Base-by-base conservation (phyloP, 92 coral and sea anemone species). In the Palythoa grandis region DNA sequence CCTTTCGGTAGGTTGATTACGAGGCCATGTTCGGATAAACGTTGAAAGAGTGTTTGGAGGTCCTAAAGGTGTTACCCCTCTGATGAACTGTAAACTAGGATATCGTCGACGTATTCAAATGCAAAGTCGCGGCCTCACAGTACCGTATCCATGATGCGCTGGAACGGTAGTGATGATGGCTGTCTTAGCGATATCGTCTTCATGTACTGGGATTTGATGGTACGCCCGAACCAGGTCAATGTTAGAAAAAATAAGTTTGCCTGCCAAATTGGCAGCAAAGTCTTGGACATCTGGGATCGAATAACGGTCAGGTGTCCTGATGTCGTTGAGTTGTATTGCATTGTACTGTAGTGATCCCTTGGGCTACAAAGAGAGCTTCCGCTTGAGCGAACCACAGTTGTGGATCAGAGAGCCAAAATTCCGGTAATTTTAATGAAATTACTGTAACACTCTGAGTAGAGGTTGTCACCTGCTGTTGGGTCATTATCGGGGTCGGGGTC, bases 161-260 rank as follows among this genome's bases (percentile, higher is more conserved):
- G 88, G 54, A 88, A 91, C 6, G 91, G 91, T n/a, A 17, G 89
- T 84, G 20, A 86, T 82, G 23, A 86, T 82, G 47, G 89, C 87
- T 17, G 87, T 89, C 72, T 86, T 89, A 11, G 87, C 83, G 25
- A 86, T 86, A 84, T 86, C 84, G 4, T 56, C 76, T 17, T 78
- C 79, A 39, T 58, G 79, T 39, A 90, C 88, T 7, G 88, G 88
- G 19, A 90, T 82, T 77, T 87, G 91, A 84, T 87, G 91, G 82
- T 87, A 91, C 78, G 93, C 88, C 68, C 88, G 80, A 11, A 85
- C 80, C 19, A 78, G 90, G 60, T 79, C 87, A 63, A 87, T 79
- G 74, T 80, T 25, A 77, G 83, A 47, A 52, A 78, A 68, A 39
- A 43, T 43, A n/a, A 3, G 1, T 43, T 43, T 43, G 50, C 50